Percentiles rank a stretch among this genome's conserved stretches.
These are phyloP conservation scores for Brachylomia viminalis DNA, from an alignment of 2,888 invertebrate species.

Conservation along the genomic window DNA sequence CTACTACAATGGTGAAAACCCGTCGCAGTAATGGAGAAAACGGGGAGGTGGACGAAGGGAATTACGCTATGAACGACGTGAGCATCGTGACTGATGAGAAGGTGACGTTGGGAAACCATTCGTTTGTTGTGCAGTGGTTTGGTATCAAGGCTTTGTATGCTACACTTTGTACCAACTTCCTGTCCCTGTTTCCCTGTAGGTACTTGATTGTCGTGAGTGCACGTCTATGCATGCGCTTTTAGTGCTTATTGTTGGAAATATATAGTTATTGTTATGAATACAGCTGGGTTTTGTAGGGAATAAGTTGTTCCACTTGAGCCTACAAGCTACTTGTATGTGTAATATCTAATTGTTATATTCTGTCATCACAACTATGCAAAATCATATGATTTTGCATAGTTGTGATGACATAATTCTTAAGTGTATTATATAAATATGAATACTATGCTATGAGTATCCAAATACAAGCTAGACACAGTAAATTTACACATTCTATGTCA, in stretches of 20 bases:
- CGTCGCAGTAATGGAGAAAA: slow-evolving; percentile 90
- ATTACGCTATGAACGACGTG: slow-evolving; percentile 87
- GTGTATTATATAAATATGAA: slow-evolving; percentile 46
- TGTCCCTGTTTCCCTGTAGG: slow-evolving; percentile 78
- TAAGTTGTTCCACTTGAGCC: slow-evolving; percentile 16
- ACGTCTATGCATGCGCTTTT: slow-evolving; percentile 84
- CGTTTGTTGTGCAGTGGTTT: slow-evolving; percentile 73
- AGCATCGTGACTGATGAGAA: slow-evolving; percentile 89
- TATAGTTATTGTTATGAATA: slow-evolving; percentile 46
- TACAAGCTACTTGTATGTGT: slow-evolving; percentile 20
- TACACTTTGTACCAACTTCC: slow-evolving; percentile 78
- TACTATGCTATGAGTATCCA: slow-evolving; percentile 15
- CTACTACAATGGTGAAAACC: slow-evolving; percentile 89
- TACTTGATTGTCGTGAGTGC: slow-evolving; percentile 71
- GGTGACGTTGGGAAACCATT: slow-evolving; percentile 83
- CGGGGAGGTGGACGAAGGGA: slow-evolving; percentile 88
- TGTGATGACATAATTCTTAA: slow-evolving; percentile 55
- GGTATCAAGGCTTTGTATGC: slow-evolving; percentile 74
- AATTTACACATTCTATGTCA: slow-evolving; percentile 45
- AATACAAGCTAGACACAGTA: slow-evolving; percentile 26
- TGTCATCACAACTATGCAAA: too few relatives aligned
- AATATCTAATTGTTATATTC: slow-evolving; percentile 17
- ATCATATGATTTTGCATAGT: slow-evolving; percentile 23
- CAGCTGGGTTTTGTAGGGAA: slow-evolving; percentile 30
- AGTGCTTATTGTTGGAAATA: slow-evolving; percentile 60